Evolutionary conservation across 2,113 vertebrate species (phyloP), one percentile per base, ranked within the genome.

Genomic region (Grus americana): DNA sequence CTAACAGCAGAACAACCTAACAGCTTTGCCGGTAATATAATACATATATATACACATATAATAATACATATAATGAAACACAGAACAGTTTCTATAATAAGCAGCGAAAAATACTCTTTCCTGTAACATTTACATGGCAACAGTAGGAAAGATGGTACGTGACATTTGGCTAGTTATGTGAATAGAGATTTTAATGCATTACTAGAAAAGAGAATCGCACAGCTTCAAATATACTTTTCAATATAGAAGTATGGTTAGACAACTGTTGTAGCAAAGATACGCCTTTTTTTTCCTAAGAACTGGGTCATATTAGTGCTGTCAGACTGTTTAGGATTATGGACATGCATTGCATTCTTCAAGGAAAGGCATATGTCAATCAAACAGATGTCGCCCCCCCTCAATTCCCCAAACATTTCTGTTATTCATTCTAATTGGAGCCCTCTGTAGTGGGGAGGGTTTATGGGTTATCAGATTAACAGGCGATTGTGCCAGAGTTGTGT

Each of bases 381-480:
- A 72, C 81, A 94, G 49, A 81, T 93, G 88, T 76, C 15, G 0
- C 36, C 5, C 26, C 49, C 44, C 49, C 44, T 58, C 65, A 76
- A 58, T 92, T 92, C 61, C 38, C 50, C 62, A 90, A 74, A 88
- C 72, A 86, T 91, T 58, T 95, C 68, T 94, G 74, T 91, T 97
- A 81, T 95, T 88, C 32, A 15, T 85, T 96, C 92, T 96, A 92
- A 97, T 80, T 95, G 67, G 88, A 95, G 65, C 88, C 80, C 58
- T 85, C 88, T 34, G 71, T 71, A 79, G 59, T 49, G 40, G 52
- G 76, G 80, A 92, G 24, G 29, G 55, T 84, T 89, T 95, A 42
- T 94, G 71, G 52, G 83, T 92, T 96, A 96, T 95, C 88, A 95
- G 78, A 94, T 95, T 95, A 92, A 71, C 82, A 79, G 73, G 46